Base-by-base conservation (phyloP, 1,140 invertebrate genomes). In the Triops longicaudatus region DNA sequence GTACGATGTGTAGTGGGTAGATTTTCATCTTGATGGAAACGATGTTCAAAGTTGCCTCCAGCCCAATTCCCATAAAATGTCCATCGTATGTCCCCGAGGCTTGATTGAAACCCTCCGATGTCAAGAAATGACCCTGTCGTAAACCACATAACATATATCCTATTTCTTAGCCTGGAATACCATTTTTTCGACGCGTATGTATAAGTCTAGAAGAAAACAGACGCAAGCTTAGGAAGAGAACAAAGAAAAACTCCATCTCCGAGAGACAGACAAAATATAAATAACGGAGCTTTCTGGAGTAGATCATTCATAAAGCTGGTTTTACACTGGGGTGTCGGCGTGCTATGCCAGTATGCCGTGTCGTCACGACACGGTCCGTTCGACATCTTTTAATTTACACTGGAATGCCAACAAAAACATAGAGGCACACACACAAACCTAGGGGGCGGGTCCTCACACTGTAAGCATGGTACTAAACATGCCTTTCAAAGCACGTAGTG, bases 141-240 rank as follows among this genome's bases (percentile, higher is more conserved):
- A 63, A 63, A 63, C 50, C 50, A 63, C 50, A 63, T 6, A 63
- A 63, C 50, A 17, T 63, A 63, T 63, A 63, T 63, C 50, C 50
- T 17, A n/a, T 22, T 63, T 63, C 50, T 63, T 5, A 22, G 22
- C 4, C 7, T 37, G 50, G 17, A 22, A 63, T 63, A 22, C 17
- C 10, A 1, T 63, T 63, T 63, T n/a, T 63, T 22, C 50, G 6
- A 10, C 10, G 22, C 22, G 5, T 17, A 6, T 3, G 10, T n/a
- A 63, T 63, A 6, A 17, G 17, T 1, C 9, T 63, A 63, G 50
- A 63, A 63, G 50, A 3, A 0, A 63, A 12, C 10, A 63, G 50
- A 63, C n/a, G n/a, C 14, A 63, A n/a, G 14, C 14, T 11, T 5
- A 5, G 22, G 50, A 22, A 22, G n/a, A 63, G n/a, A 9, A 63